Percentiles rank a stretch among this genome's conserved stretches.
These are phyloP conservation scores for Neuroterus valhalla DNA, from an alignment of 1,140 invertebrate genomes.

Conservation along the genomic window DNA sequence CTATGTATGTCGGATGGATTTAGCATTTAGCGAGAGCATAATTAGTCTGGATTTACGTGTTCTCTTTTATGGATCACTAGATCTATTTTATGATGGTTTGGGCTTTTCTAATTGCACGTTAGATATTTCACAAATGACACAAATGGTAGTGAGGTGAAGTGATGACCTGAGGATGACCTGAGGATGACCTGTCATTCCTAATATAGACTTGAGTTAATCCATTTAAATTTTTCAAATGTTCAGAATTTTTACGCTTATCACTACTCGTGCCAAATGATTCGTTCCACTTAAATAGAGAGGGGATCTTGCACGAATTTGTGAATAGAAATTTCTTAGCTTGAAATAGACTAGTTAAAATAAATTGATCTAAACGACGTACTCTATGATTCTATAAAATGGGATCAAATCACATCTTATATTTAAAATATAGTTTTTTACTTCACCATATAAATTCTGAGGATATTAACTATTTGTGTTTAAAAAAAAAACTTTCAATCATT, in stretches of 20 bases:
- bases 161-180: conserved; percentile 15
- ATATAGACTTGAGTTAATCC: neutral
- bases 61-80: neutral
- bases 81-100: conserved; percentile 15
- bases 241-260: neutral
- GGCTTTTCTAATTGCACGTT: neutral
- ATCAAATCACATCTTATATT: no score
- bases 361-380: no score
- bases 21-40: conserved; percentile 10
- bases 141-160: neutral
- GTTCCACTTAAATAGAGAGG: neutral
- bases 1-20: conserved; percentile 3
- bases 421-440: no score
- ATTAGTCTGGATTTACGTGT: conserved; percentile 19
- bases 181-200: neutral
- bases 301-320: neutral
- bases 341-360: neutral
- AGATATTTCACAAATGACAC: neutral
- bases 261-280: conserved; percentile 2
- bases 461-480: no score
- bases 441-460: no score
- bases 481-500: no score
- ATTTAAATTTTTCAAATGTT: neutral
- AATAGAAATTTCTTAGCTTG: neutral
- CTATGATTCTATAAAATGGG: no score